Evolutionary conservation across 1,140 invertebrate genomes (phyloP), one percentile per base, ranked within the genome.

Genomic region (Ips typographus): DNA sequence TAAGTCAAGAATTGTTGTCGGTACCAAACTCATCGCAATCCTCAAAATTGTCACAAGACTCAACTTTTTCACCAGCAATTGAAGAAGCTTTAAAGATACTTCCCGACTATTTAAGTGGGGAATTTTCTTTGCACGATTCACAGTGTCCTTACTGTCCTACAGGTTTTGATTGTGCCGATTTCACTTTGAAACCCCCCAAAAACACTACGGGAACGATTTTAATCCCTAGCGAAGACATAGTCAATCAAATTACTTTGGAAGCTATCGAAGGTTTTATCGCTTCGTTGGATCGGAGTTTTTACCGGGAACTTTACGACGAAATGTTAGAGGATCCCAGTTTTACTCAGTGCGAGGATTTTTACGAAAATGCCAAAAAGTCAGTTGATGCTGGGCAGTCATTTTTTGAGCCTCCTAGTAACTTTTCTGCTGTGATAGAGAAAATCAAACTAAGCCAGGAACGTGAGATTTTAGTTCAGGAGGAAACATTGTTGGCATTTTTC

Each of bases 391-490:
- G 1, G 1, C 7, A 40, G 2, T 22, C 3, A 4, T 3, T 69
- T 65, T 77, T 73, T 71, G 68, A 75, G 58, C 64, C 75, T 2
- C 77, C 77, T 1, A 73, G 73, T 53, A 70, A 55, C 56, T 70
- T 71, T 40, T 57, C 57, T 2, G 72, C 66, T 6, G 22, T 76
- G 44, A 36, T 74, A 41, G 53, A 69, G 49, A 62, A 62, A 38
- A 49, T 37, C 8, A n/a, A 1, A 2, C 8, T n/a, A 38, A 40
- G 39, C 6, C 22, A 22, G 22, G 22, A 22, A 22, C 0, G 22
- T 22, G 22, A 22, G 22, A 22, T 22, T 22, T 22, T 22, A 22
- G 22, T 22, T 22, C 22, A 22, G 22, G 22, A 22, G 22, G 22
- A 22, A 22, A 22, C 22, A 22, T 3, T 72, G 37, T 52, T 72